These are phyloP conservation scores for Asarcornis scutulata DNA, from an alignment of 2,113 vertebrate genomes.

Conservation along the genomic window DNA sequence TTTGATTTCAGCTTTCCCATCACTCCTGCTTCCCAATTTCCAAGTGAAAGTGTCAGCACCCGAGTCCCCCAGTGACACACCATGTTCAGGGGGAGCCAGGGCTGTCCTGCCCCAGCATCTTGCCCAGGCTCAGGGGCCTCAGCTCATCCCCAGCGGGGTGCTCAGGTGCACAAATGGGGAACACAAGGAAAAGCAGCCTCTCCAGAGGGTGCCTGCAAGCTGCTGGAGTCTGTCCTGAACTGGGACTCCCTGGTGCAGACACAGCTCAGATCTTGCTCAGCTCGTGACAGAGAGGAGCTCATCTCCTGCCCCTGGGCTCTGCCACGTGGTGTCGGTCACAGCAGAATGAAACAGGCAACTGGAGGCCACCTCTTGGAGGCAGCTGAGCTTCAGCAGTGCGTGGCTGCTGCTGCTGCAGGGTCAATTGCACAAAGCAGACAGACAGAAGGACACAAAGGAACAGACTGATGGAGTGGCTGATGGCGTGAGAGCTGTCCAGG, in stretches of 20 bases:
- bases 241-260: background rate
- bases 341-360: background rate
- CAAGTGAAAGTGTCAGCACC: background rate
- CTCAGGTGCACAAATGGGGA: background rate
- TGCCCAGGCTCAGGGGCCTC: background rate
- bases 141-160: rapidly evolving
- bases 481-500: rapidly evolving
- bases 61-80: rapidly evolving
- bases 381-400: constrained; percentile 41
- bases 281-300: background rate
- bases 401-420: background rate
- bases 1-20: background rate
- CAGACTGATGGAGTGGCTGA: background rate
- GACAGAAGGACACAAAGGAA: background rate
- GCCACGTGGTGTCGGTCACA: rapidly evolving
- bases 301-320: background rate
- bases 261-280: background rate
- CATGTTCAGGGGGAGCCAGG: too few species aligned
- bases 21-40: background rate
- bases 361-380: constrained; percentile 57
- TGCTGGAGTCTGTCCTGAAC: background rate
- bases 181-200: rapidly evolving
- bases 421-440: background rate
- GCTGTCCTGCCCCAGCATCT: background rate
- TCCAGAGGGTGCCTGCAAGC: background rate